Evolutionary conservation across 2,113 vertebrate species (phyloP).

Genomic region (Macheiramphus alcinus): DNA sequence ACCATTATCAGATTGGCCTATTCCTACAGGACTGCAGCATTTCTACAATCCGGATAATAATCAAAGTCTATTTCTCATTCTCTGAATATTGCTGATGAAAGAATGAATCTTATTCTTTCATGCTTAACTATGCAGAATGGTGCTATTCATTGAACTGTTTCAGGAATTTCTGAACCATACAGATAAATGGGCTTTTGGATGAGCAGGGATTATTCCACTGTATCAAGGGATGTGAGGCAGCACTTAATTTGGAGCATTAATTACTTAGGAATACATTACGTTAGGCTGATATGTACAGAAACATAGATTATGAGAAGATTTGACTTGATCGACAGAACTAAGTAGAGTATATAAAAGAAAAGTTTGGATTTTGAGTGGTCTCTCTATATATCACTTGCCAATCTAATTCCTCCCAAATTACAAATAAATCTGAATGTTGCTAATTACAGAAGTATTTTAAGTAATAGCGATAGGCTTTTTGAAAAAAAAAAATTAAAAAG

Average conservation of each 20-base stretch:
- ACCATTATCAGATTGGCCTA: neutral
- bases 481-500: neutral
- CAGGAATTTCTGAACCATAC: neutral
- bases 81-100: conserved; percentile 30
- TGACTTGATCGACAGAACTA: neutral
- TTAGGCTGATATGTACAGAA: neutral
- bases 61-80: conserved; percentile 3
- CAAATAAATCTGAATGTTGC: neutral
- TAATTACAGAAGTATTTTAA: neutral
- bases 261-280: neutral
- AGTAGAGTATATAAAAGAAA: neutral
- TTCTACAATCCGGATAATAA: neutral
- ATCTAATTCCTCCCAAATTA: neutral
- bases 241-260: neutral
- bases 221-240: neutral
- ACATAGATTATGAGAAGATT: neutral
- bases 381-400: neutral
- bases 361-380: neutral
- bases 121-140: rapidly evolving
- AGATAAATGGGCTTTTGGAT: neutral
- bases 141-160: neutral
- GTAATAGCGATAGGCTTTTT: neutral
- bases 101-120: neutral
- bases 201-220: neutral
- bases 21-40: neutral